phyloP scores from a whole-genome alignment of 2,888 invertebrate species.

The Cryptosula pallasiana region DNA sequence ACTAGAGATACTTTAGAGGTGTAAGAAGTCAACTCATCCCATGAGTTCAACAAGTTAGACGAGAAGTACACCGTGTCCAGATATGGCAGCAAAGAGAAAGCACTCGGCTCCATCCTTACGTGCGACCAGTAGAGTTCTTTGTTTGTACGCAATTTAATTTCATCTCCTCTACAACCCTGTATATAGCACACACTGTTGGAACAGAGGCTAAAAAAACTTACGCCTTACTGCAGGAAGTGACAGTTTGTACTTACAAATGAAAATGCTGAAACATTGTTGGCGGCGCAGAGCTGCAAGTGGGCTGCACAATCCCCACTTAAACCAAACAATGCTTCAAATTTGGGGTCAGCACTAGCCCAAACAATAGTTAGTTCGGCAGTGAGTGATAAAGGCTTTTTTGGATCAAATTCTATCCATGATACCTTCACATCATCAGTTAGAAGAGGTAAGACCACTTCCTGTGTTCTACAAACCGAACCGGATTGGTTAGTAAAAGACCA shows the following conservation, averaged over 20 bases:
- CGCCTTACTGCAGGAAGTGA: neutral
- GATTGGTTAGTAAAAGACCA: too few species aligned
- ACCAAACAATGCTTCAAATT: conserved; percentile 2
- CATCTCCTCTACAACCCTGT: too few species aligned
- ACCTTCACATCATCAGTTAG: neutral
- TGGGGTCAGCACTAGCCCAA: neutral
- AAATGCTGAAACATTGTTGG: neutral
- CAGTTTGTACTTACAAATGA: neutral
- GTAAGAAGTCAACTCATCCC: neutral
- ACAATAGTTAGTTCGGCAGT: neutral
- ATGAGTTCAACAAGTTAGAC: neutral
- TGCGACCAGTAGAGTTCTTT: conserved; percentile 5
- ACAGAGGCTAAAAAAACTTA: neutral
- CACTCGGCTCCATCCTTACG: neutral
- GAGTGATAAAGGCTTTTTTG: neutral
- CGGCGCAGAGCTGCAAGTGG: neutral
- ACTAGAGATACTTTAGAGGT: neutral
- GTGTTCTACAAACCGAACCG: too few species aligned
- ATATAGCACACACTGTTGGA: too few species aligned
- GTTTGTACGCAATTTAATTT: neutral
- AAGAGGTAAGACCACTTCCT: too few species aligned
- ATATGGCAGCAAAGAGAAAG: neutral
- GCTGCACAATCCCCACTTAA: neutral
- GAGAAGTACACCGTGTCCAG: neutral
- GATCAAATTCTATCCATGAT: neutral